These are phyloP conservation scores for Amphipoea oculea DNA, from an alignment of 2,888 invertebrate species.

Conservation along the genomic window DNA sequence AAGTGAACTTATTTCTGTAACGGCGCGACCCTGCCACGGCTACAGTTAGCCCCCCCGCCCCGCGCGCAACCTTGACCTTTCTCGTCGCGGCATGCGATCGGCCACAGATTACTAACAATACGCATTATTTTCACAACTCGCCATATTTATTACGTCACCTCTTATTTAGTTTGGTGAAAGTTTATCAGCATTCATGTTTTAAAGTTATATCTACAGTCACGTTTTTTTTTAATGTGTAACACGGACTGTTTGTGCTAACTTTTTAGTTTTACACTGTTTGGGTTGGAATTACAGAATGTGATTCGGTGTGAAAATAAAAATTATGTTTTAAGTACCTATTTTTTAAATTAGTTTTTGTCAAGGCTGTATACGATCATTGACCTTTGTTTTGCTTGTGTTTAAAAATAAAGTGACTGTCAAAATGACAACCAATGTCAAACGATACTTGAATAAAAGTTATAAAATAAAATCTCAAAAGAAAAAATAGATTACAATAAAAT, in stretches of 20 bases:
- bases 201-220: neutral
- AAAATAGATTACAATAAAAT: neutral
- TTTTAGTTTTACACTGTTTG: neutral
- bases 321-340: too few species aligned
- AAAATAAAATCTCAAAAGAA: slow-evolving; percentile 1
- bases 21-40: slow-evolving; percentile 53
- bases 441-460: slow-evolving; percentile 11
- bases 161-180: slow-evolving; percentile 58
- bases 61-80: slow-evolving; percentile 80
- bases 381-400: slow-evolving; percentile 23
- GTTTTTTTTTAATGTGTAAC: neutral
- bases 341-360: slow-evolving; percentile 7
- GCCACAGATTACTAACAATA: slow-evolving; percentile 64
- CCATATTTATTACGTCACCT: slow-evolving; percentile 58
- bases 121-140: slow-evolving; percentile 60
- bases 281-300: neutral
- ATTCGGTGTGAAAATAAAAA: neutral
- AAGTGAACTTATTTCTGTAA: slow-evolving; percentile 53
- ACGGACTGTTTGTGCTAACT: neutral
- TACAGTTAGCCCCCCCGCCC: slow-evolving; percentile 68
- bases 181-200: slow-evolving; percentile 43
- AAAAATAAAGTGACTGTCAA: slow-evolving; percentile 34
- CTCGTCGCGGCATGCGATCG: slow-evolving; percentile 67
- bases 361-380: slow-evolving; percentile 43
- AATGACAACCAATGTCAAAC: slow-evolving; percentile 52